Base-by-base conservation (phyloP, 1,140 invertebrate genomes). In the Drosophila tsacasi region DNA sequence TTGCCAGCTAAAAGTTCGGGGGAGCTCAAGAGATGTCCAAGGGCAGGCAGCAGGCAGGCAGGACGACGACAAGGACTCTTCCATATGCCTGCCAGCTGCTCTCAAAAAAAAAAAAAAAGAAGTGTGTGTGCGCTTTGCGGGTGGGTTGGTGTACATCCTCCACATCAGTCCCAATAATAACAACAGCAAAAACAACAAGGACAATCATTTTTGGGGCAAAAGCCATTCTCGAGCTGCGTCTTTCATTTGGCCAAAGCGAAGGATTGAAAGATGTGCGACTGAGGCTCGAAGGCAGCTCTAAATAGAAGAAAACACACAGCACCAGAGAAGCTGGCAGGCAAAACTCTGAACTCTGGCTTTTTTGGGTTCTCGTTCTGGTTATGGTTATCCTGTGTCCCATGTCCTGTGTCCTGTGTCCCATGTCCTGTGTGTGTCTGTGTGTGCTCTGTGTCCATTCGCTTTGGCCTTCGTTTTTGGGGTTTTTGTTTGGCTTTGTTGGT, bases 401-500 rank as follows among this genome's bases (percentile, higher is more conserved):
- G 46, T 47, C 17, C 47, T 6, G 10, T 50, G 49, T 50, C 47
- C 47, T 1, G n/a, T 30, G 19, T 37, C 25, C 47, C 1, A 1
- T 52, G 52, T 21, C 19, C 50, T 50, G n/a, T 32, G 17, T 37
- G 19, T 55, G n/a, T 44, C 6, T 47, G 23, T 47, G 1, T 47
- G 8, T 15, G n/a, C 19, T 35, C 8, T n/a, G 47, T 23, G 37
- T 76, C 52, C 64, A 74, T 54, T 74, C 64, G 66, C 32, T 55
- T 39, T 57, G 54, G 54, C 54, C 54, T 75, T 55, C 63, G 64
- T 67, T 81, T 85, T 72, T 65, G 69, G 57, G 54, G 62, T 61
- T 77, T 67, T 59, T 58, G 39, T 65, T 74, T 75, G 52, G 58
- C 64, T 82, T 73, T 85, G 83, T 79, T 79, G 83, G 76, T 69